Evolutionary conservation across 2,888 invertebrate genomes (phyloP).

Genomic region (Zeuzera pyrina): DNA sequence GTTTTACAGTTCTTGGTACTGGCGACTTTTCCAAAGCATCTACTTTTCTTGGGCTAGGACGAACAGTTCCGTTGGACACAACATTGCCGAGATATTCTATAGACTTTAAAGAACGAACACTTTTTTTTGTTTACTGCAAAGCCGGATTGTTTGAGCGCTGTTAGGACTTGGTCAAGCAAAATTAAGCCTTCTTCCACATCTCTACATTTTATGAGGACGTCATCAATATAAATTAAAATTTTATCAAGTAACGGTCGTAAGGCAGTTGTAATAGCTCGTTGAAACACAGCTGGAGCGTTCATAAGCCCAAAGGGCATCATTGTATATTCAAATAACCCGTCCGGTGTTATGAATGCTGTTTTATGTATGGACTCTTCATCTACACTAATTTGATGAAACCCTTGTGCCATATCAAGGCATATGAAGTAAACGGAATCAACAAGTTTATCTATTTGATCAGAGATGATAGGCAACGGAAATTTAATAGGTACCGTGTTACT

Average conservation of each 20-base stretch:
- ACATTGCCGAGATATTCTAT: no score
- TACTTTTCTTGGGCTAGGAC: constrained; percentile 4
- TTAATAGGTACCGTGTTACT: no score
- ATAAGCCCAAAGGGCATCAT: constrained; percentile 2
- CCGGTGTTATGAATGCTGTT: not conserved
- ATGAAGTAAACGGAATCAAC: not conserved
- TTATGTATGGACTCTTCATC: not conserved
- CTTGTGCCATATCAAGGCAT: not conserved
- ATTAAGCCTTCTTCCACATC: not conserved
- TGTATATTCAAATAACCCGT: constrained; percentile 1
- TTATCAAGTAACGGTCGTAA: constrained; percentile 1
- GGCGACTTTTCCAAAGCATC: constrained; percentile 4
- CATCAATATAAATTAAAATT: constrained; percentile 1
- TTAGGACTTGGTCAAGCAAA: constrained; percentile 1
- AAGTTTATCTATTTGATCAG: not conserved
- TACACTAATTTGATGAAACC: not conserved
- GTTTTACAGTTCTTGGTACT: constrained; percentile 2
- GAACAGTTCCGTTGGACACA: constrained; percentile 1
- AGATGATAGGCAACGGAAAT: constrained; percentile 1
- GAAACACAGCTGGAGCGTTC: constrained; percentile 2
- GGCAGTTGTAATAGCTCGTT: constrained; percentile 1
- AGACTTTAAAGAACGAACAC: no score
- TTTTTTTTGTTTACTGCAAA: no score
- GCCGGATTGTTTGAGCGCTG: no score
- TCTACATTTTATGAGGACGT: constrained; percentile 2